Evolutionary conservation across 2,797 vertebrate species (phyloP), one percentile per base, ranked within the genome.

Genomic region (Sternotherus odoratus): DNA sequence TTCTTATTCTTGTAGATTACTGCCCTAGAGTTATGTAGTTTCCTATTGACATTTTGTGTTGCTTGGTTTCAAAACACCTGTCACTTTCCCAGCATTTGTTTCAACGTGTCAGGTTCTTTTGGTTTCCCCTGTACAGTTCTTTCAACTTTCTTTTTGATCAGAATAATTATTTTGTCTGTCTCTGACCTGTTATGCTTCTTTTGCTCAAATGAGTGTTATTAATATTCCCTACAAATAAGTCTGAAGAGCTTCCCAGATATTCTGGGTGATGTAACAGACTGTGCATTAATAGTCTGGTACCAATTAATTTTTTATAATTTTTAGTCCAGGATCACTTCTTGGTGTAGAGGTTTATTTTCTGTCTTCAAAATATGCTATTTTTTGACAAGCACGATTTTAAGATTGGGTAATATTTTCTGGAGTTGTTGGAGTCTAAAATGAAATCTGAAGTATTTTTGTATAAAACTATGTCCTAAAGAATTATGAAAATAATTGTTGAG

Each of bases 31-130:
- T 95, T 85, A 89, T 48, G 36, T 56, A 51, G 82, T 91, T 48
- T 92, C 36, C 86, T 77, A 80, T 54, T 83, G 77, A 92, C 0
- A 0, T 5, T 81, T 92, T 83, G 56, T 86, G n/a, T 80, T 92
- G 72, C 86, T 92, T 63, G 19, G 43, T 94, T 93, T 93, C 84
- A 75, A 91, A 96, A 94, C 66, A 90, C 74, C 84, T 92, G 87
- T 74, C 66, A 36, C 17, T 93, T 92, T 69, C 1, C 1, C 36
- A 91, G 80, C 88, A 54, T 78, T 84, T 63, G 63, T 90, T 92
- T 43, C 50, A 82, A 0, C 3, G 7, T 39, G 3, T 95, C 56
- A 91, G 3, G 1, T 12, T 4, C 69, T 80, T 87, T 92, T 49
- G 74, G 10, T 23, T 17, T 91, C 91, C 53, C 33, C 28, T 33